These are phyloP conservation scores for Sapajus apella DNA, from an alignment of 2,113 vertebrate genomes.

Conservation along the genomic window DNA sequence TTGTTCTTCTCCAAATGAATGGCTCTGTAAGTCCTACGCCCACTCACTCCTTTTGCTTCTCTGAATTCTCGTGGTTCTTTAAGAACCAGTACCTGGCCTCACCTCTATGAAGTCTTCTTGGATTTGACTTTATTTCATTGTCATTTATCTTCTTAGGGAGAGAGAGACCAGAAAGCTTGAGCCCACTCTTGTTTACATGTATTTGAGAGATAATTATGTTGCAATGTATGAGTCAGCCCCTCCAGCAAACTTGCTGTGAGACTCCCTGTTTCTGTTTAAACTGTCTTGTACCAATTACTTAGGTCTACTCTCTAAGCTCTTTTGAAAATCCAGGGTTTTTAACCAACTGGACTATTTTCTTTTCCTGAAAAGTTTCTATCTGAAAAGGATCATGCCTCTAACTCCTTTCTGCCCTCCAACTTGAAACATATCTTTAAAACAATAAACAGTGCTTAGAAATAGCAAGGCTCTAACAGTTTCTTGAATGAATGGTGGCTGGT, in stretches of 20 bases:
- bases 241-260: not conserved
- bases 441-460: not conserved
- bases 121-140: not conserved
- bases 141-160: not conserved
- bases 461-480: not conserved
- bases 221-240: not conserved
- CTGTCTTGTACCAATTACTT: not conserved
- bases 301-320: not conserved
- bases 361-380: conserved; percentile 23
- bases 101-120: not conserved
- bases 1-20: not conserved
- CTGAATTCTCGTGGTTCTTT: conserved; percentile 11
- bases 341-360: conserved; percentile 14
- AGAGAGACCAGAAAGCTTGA: not conserved
- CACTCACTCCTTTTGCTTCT: not conserved
- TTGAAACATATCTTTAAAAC: conserved; percentile 34
- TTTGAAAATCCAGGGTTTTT: conserved; percentile 24
- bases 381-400: conserved; percentile 12
- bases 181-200: not conserved
- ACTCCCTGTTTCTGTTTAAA: not conserved
- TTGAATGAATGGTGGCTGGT: not conserved
- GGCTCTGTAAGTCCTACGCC: not conserved
- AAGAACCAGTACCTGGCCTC: not conserved
- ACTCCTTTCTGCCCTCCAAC: not conserved
- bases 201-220: not conserved